Conservation (phyloP, 2,113 vertebrate genomes). For the Gymnocephalus cernua region DNA sequence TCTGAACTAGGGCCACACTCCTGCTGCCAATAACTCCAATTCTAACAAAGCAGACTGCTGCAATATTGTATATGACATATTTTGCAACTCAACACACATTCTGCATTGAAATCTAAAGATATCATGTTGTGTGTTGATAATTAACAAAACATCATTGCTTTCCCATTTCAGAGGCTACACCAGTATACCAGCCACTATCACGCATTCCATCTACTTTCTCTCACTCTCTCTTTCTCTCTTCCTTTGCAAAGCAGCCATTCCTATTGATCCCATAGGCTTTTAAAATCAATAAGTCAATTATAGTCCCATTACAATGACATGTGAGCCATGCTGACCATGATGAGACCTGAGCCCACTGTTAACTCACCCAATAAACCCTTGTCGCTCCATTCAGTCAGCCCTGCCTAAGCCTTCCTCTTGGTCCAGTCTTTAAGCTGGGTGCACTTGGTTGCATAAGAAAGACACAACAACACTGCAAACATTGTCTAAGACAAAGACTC, state of each 20-base stretch:
- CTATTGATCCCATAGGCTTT: slow-evolving; percentile 36
- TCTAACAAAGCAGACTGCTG: too few relatives aligned
- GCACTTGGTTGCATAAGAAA: background rate
- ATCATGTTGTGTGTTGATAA: background rate
- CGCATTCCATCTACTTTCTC: background rate
- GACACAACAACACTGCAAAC: background rate
- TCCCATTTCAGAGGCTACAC: background rate
- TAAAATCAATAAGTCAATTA: slow-evolving; percentile 64
- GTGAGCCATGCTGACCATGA: slow-evolving; percentile 47
- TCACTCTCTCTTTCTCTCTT: background rate
- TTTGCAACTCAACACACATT: background rate
- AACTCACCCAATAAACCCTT: background rate
- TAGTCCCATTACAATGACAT: slow-evolving; percentile 59
- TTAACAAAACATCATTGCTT: background rate
- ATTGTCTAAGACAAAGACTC: background rate
- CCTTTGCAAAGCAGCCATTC: slow-evolving; percentile 4
- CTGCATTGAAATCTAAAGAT: background rate
- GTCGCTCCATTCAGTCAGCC: background rate
- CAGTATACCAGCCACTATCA: background rate
- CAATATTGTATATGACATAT: too few relatives aligned
- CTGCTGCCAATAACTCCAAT: too few relatives aligned
- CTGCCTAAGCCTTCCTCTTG: background rate
- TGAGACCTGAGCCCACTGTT: slow-evolving; percentile 32
- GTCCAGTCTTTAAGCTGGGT: background rate
- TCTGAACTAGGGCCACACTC: too few relatives aligned